Evolutionary conservation across 2,888 invertebrate genomes (phyloP), one percentile per base, ranked within the genome.

Genomic region (Pemphredon lugubris): DNA sequence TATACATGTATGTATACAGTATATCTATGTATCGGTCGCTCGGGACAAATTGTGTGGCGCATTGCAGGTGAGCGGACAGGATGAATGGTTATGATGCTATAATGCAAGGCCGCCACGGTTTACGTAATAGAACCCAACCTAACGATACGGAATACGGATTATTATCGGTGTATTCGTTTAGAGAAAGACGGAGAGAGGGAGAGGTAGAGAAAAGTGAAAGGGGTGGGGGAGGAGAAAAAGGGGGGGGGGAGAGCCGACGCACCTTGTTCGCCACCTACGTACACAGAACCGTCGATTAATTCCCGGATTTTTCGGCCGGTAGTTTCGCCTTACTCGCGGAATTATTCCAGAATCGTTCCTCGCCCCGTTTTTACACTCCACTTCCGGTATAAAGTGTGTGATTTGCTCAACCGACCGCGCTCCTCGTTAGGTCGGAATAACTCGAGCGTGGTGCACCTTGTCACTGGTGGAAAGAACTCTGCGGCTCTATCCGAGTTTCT

Each of bases 41-140:
- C 59, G 77, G 68, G 73, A 83, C 80, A 82, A 84, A 82, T 83
- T 79, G 82, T 75, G 79, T 83, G 84, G 83, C 85, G 85, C 85
- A 86, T 84, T 86, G 86, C 87, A 87, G 88, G 87, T 88, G 87
- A 88, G 84, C 83, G 87, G 86, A 86, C 84, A 86, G 87, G 84
- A 87, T 84, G 86, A 87, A 86, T 85, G 86, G 84, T 87, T 84
- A 87, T 87, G 86, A 86, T 83, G 87, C 78, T 84, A 84, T 87
- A 86, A 87, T 84, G 86, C 88, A 88, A 88, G 87, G 88, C 86
- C 87, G 84, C 68, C 78, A 73, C 59, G 76, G 70, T 81, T 88
- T 87, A 84, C 84, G 86, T 87, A 88, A 88, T 83, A 79, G 81
- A 83, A 83, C 77, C 78, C 64, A 83, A 77, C 83, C 81, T 72